Conservation (phyloP, 2,888 invertebrate genomes). For the Brenthis hecate region DNA sequence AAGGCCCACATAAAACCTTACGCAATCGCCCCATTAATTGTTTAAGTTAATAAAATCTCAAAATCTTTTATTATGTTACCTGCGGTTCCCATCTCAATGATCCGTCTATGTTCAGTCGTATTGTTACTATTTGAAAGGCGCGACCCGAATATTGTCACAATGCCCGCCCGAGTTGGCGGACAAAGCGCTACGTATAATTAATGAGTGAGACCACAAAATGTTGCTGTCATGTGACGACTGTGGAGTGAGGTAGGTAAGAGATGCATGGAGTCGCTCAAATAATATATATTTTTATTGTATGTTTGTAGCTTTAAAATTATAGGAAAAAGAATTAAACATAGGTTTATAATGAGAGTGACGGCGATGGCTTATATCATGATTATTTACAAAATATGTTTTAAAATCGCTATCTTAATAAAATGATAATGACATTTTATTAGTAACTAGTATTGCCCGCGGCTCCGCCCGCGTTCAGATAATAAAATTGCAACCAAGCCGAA, state of each 20-base stretch:
- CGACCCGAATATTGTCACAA: slow-evolving; percentile 81
- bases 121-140: slow-evolving; percentile 73
- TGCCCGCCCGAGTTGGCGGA: slow-evolving; percentile 68
- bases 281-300: neutral
- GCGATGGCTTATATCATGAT: too few relatives aligned
- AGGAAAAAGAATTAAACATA: too few relatives aligned
- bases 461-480: too few relatives aligned
- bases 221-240: slow-evolving; percentile 66
- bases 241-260: slow-evolving; percentile 51
- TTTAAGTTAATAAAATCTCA: slow-evolving; percentile 15
- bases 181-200: slow-evolving; percentile 80
- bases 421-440: too few relatives aligned
- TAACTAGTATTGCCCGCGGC: too few relatives aligned
- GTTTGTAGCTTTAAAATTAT: too few relatives aligned
- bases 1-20: neutral
- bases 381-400: too few relatives aligned
- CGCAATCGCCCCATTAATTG: neutral
- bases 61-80: slow-evolving; percentile 46
- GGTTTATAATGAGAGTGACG: too few relatives aligned
- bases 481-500: too few relatives aligned
- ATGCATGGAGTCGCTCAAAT: slow-evolving; percentile 4
- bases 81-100: slow-evolving; percentile 68
- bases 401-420: too few relatives aligned
- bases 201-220: slow-evolving; percentile 77
- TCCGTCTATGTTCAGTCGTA: slow-evolving; percentile 70